Evolutionary conservation across 2,888 invertebrate genomes (phyloP).

Genomic region (Rhorus exstirpatorius): DNA sequence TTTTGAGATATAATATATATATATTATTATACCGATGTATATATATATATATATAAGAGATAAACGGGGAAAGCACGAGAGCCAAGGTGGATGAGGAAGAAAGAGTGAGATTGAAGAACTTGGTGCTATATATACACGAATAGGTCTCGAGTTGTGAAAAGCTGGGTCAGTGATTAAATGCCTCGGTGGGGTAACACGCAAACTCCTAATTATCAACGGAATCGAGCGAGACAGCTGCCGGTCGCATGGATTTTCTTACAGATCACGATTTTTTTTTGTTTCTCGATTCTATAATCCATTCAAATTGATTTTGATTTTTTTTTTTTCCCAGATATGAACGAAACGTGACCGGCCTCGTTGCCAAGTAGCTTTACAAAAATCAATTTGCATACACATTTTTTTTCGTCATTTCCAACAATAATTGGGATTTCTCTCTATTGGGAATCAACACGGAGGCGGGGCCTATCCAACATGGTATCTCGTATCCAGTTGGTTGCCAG

Average conservation of each 20-base stretch:
- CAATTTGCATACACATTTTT: no score
- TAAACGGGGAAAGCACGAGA: slow-evolving; percentile 35
- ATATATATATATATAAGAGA: slow-evolving; percentile 14
- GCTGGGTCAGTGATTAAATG: slow-evolving; percentile 70
- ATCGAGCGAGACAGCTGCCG: slow-evolving; percentile 58
- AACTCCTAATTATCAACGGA: slow-evolving; percentile 69
- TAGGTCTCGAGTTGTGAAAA: slow-evolving; percentile 53
- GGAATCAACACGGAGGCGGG: no score
- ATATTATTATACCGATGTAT: slow-evolving; percentile 10
- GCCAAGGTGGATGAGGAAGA: slow-evolving; percentile 42
- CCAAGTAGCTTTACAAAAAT: no score
- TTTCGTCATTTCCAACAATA: no score
- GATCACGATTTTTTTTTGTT: background rate
- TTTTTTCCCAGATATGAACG: no score
- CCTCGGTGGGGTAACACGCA: slow-evolving; percentile 62
- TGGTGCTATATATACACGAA: slow-evolving; percentile 40
- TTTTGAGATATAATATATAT: slow-evolving; percentile 57
- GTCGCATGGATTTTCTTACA: slow-evolving; percentile 55
- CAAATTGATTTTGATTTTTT: background rate
- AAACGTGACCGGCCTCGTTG: no score
- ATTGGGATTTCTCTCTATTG: no score
- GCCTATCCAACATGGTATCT: no score
- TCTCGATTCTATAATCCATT: background rate
- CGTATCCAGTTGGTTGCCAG: no score
- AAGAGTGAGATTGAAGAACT: slow-evolving; percentile 68